phyloP scores from a whole-genome alignment of 2,113 vertebrate species.

The Notiomystis cincta region DNA sequence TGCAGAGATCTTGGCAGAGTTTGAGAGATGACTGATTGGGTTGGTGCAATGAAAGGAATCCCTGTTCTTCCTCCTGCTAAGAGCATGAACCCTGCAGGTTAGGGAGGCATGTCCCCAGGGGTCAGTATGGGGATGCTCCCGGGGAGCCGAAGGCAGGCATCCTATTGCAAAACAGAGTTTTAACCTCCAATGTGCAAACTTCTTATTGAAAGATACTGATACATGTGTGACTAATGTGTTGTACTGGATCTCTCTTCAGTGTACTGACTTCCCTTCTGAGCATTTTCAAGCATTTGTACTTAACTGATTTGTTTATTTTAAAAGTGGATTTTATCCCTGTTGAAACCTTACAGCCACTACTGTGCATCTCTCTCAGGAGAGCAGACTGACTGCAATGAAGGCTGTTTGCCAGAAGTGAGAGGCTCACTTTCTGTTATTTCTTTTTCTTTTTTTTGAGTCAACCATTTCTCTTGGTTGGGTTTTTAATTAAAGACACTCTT shows the following conservation, averaged over 20 bases:
- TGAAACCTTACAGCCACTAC: neutral
- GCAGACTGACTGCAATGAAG: neutral
- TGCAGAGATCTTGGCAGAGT: neutral
- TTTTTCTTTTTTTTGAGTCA: neutral
- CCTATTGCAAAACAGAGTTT: neutral
- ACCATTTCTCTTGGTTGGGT: neutral
- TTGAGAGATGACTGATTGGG: neutral
- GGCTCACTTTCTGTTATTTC: conserved; percentile 1
- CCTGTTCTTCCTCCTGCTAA: neutral
- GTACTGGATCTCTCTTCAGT: neutral
- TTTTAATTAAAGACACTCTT: neutral
- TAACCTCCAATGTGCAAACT: neutral
- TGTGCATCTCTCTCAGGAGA: neutral
- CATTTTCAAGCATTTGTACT: neutral
- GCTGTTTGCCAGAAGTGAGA: neutral
- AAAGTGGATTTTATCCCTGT: neutral
- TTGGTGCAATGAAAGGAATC: neutral
- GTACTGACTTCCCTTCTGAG: neutral
- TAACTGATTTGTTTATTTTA: neutral
- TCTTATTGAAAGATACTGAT: neutral
- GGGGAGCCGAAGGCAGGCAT: fast-evolving
- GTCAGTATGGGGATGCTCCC: fast-evolving
- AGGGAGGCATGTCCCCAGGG: neutral
- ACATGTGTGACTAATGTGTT: neutral
- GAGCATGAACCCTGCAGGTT: neutral